These are phyloP conservation scores for Zaprionus africanus DNA, from an alignment of 1,140 invertebrate species.

Conservation along the genomic window DNA sequence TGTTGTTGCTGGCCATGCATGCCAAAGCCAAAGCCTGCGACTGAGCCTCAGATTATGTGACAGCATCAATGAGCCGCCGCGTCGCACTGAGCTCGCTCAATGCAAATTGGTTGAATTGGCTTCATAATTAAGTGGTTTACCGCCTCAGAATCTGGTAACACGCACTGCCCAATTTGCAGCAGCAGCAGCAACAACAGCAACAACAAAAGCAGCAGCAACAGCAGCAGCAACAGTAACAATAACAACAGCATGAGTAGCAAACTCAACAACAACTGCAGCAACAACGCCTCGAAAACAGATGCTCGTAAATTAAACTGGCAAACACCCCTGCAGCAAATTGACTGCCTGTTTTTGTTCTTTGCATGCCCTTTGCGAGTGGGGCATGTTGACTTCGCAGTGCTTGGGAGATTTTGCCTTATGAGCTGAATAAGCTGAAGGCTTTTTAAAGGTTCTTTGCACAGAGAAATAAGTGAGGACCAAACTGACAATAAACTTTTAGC, in stretches of 20 bases:
- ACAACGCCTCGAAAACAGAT: slow-evolving; percentile 54
- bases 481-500: too few species aligned
- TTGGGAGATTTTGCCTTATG: background rate
- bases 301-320: slow-evolving; percentile 67
- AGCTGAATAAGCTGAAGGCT: background rate
- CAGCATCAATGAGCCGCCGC: slow-evolving; percentile 60
- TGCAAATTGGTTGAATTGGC: slow-evolving; percentile 59
- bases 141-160: slow-evolving; percentile 11
- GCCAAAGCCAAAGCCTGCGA: slow-evolving; percentile 45
- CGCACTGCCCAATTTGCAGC: slow-evolving; percentile 37
- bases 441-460: background rate
- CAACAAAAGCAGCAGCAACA: slow-evolving; percentile 7
- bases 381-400: background rate
- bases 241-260: background rate
- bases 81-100: slow-evolving; percentile 37
- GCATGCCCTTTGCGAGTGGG: background rate
- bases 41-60: slow-evolving; percentile 58
- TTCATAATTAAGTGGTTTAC: slow-evolving; percentile 73
- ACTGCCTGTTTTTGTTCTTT: slow-evolving; percentile 18
- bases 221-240: background rate
- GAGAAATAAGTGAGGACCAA: too few species aligned
- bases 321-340: slow-evolving; percentile 37
- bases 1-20: slow-evolving; percentile 35
- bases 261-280: slow-evolving; percentile 10
- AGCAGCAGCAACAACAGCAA: slow-evolving; percentile 16